Base-by-base conservation (phyloP, 2,113 vertebrate genomes). In the Megaleporinus macrocephalus region DNA sequence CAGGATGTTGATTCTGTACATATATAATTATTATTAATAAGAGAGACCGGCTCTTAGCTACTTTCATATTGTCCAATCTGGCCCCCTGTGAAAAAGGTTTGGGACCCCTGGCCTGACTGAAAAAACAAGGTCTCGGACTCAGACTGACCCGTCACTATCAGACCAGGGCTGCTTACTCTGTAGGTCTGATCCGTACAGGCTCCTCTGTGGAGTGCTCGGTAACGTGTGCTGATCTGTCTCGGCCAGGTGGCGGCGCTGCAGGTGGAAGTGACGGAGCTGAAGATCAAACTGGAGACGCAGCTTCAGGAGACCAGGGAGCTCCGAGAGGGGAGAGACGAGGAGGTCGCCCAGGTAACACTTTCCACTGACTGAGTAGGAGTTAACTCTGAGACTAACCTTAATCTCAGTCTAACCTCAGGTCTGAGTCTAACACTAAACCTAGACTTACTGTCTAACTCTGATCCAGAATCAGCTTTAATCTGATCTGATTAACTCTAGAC, bases 181-280 rank as follows among this genome's bases (percentile, higher is more conserved):
- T n/a, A n/a, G n/a, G n/a, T n/a, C n/a, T n/a, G n/a, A n/a, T n/a
- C n/a, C n/a, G n/a, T n/a, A n/a, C n/a, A n/a, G 13, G n/a, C 6
- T 68, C 5, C n/a, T 71, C 77, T 7, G 78, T 11, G 22, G 62
- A 3, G 72, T 16, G 16, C 15, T 16, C 49, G 3, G 49, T 15
- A 16, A 5, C 49, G 2, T 5, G 14, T 18, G 11, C 20, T 0
- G 44, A 15, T 11, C 49, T 15, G 29, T 73, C 22, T 71, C 53
- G 66, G 86, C 86, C 74, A 98, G 96, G 90, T 94, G 78, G 89
- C 90, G 76, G 92, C 94, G 76, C 89, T 94, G 78, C 92, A 95
- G 86, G 91, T 82, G 69, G 91, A 93, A 87, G 83, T 94, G 0
- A 88, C 91, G 77, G 89, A 91, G 44, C 33, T 95, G 55, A 95